Evolutionary conservation across 2,888 invertebrate genomes (phyloP).

Genomic region (Polydrusus tereticollis): DNA sequence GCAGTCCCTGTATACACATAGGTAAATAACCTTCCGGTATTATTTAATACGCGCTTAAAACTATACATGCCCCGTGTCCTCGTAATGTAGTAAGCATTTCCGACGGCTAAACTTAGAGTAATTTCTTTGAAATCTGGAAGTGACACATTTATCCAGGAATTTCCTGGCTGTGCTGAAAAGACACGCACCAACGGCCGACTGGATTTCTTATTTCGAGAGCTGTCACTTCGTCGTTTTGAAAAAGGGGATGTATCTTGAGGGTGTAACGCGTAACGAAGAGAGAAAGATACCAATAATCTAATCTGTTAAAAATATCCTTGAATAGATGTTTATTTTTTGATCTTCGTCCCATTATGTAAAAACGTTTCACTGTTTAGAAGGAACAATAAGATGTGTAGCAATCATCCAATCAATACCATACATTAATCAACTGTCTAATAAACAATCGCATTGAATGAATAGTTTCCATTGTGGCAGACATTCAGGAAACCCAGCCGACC

Average conservation of each 20-base stretch:
- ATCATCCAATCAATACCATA: neutral
- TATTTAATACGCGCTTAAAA: neutral
- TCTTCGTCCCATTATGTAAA: no score
- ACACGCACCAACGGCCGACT: neutral
- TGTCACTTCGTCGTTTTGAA: neutral
- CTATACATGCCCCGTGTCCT: neutral
- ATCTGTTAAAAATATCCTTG: no score
- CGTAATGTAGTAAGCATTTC: neutral
- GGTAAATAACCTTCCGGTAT: neutral
- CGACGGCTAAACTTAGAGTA: constrained; percentile 6
- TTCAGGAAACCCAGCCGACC: constrained; percentile 3
- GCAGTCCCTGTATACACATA: neutral
- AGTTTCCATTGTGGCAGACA: neutral
- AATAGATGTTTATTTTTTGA: no score
- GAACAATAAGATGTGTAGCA: no score
- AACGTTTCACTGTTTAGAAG: no score
- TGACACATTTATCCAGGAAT: constrained; percentile 17
- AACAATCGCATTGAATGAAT: neutral
- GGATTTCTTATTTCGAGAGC: neutral
- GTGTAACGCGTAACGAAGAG: neutral
- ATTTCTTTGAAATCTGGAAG: constrained; percentile 24
- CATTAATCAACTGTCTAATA: neutral
- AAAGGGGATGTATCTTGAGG: neutral
- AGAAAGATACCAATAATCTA: no score
- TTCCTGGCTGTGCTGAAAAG: constrained; percentile 12